Conservation (phyloP, 2,113 vertebrate genomes). For the Mesoclemmys tuberculata region DNA sequence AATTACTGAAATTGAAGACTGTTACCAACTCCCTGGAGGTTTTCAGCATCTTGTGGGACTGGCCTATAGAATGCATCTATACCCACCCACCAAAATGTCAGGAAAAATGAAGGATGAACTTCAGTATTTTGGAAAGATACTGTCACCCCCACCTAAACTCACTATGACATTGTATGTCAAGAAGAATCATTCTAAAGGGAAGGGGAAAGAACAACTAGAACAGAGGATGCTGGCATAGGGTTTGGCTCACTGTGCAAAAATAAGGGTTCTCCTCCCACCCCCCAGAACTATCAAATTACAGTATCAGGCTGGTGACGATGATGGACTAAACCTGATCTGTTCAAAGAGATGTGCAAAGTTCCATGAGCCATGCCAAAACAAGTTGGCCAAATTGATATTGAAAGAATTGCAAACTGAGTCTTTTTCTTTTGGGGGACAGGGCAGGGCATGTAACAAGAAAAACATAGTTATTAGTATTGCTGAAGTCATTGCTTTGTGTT, state of each 20-base stretch:
- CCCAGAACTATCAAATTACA: background rate
- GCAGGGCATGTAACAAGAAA: background rate
- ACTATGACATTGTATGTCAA: background rate
- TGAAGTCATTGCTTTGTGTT: slow-evolving; percentile 20
- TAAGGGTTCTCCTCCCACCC: background rate
- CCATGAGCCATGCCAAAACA: background rate
- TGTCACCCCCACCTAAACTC: background rate
- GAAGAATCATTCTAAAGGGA: background rate
- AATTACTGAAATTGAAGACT: background rate
- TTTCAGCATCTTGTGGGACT: background rate
- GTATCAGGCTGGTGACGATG: background rate
- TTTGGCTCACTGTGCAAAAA: background rate
- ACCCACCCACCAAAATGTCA: background rate
- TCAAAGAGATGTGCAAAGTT: background rate
- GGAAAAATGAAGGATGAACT: background rate
- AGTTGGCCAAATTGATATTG: background rate
- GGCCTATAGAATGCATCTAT: background rate
- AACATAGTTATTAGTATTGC: background rate
- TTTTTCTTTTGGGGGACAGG: background rate
- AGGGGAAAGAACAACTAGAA: background rate
- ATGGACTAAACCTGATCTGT: background rate
- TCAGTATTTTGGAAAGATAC: background rate
- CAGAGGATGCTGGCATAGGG: background rate
- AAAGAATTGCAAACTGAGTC: background rate
- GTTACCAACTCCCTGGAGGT: background rate